Percentiles rank a stretch among this genome's conserved stretches.
These are phyloP conservation scores for Chrysomela aeneicollis DNA, from an alignment of 2,888 invertebrate species.

Conservation along the genomic window DNA sequence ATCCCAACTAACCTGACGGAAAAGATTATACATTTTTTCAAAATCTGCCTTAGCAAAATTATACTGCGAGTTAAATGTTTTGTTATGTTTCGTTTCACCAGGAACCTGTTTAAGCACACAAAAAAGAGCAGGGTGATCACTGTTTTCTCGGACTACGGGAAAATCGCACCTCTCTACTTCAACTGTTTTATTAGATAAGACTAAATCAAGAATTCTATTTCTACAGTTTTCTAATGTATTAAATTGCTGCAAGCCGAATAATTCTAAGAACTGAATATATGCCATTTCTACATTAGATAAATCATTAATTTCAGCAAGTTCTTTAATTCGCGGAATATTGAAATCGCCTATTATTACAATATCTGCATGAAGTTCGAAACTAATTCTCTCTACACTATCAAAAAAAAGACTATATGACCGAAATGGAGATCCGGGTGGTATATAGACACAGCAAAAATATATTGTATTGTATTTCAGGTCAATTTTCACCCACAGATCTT, in stretches of 20 bases:
- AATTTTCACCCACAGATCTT: constrained; percentile 16
- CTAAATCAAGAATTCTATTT: constrained; percentile 9
- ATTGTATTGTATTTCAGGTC: constrained; percentile 8
- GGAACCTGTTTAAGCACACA: neutral
- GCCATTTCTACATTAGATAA: constrained; percentile 5
- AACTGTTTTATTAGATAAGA: constrained; percentile 13
- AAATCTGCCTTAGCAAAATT: constrained; percentile 6
- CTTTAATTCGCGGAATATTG: constrained; percentile 1
- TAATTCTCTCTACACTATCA: constrained; percentile 9
- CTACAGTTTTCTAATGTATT: neutral
- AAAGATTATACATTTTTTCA: constrained; percentile 14
- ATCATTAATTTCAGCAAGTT: constrained; percentile 6
- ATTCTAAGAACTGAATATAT: constrained; percentile 9
- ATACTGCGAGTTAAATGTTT: constrained; percentile 13
- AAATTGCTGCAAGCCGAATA: constrained; percentile 10
- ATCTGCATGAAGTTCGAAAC: constrained; percentile 2
- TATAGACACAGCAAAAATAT: constrained; percentile 8
- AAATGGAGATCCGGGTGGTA: constrained; percentile 4
- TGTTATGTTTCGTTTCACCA: neutral
- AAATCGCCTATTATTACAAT: constrained; percentile 5
- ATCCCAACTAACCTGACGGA: neutral
- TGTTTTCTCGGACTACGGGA: constrained; percentile 8
- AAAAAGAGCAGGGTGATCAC: constrained; percentile 7
- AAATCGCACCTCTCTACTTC: constrained; percentile 8
- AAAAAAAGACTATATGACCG: constrained; percentile 12